These are phyloP conservation scores for Oryzias dopingdopingensis DNA, from an alignment of 2,797 vertebrate species.

Conservation along the genomic window DNA sequence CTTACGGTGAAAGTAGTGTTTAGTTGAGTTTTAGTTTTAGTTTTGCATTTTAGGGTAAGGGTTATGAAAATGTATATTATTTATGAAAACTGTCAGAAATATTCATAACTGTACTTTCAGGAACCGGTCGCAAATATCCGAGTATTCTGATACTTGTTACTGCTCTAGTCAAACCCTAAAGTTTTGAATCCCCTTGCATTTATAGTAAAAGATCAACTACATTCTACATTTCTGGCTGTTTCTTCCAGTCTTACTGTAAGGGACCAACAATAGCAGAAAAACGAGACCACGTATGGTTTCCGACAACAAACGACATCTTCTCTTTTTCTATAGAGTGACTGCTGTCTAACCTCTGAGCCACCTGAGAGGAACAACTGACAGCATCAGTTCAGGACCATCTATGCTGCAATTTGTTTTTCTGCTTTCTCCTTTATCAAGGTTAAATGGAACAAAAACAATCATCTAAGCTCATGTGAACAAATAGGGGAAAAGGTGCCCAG, in stretches of 20 bases:
- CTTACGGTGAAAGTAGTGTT: no score
- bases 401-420: slow-evolving; percentile 80
- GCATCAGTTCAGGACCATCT: slow-evolving; percentile 71
- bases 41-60: no score
- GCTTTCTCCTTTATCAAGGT: slow-evolving; percentile 82
- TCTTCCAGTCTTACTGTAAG: slow-evolving; percentile 30
- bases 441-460: slow-evolving; percentile 83
- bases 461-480: slow-evolving; percentile 59
- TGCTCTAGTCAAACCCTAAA: slow-evolving; percentile 40
- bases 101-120: no score
- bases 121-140: no score
- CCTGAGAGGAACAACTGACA: slow-evolving; percentile 69
- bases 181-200: slow-evolving; percentile 52
- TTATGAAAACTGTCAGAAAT: no score
- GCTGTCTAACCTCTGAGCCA: slow-evolving; percentile 75
- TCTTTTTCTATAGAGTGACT: slow-evolving; percentile 55
- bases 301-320: slow-evolving; percentile 11
- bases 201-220: slow-evolving; percentile 42
- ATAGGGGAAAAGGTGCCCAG: slow-evolving; percentile 42
- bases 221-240: slow-evolving; percentile 38
- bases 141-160: no score
- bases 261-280: slow-evolving; percentile 22
- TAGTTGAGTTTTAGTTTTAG: no score
- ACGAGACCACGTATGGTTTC: slow-evolving; percentile 31
- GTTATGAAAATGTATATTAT: no score